Base-by-base conservation (phyloP, 2,113 vertebrate species). In the Crotalus tigris region DNA sequence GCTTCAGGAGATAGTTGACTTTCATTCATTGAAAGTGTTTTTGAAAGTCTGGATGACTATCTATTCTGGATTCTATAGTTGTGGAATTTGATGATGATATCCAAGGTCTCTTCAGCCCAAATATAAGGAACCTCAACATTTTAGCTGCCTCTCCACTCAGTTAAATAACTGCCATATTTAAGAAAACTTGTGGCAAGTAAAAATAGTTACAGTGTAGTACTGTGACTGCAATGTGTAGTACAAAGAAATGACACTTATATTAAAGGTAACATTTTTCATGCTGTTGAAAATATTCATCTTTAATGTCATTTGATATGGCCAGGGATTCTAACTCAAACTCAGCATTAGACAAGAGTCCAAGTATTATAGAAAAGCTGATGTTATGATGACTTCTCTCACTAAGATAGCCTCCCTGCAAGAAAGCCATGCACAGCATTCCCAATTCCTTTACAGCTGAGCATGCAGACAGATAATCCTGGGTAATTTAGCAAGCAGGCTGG, bases 231-330 rank as follows among this genome's bases (percentile, higher is more conserved):
- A 51, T 51, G 49, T 51, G 49, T 51, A 51, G 49, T 51, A 91
- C 51, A 92, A 54, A 90, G 54, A 93, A 95, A 87, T 93, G 51
- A 86, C 61, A 91, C 86, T 93, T 93, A 94, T 64, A 69, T 94
- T 75, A 53, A 90, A 92, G 96, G 93, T 93, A 0, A 89, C 91
- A 85, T 39, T 86, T 19, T 81, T 85, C 92, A 95, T 26, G 33
- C 85, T 88, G 69, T 88, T 94, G 85, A 90, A 57, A 10, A 90
- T 87, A 53, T 54, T 55, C 58, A 81, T 93, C 49, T 86, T 93
- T 55, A 49, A 95, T 91, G 49, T 23, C 61, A 1, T 89, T 58
- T 1, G 87, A 49, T 29, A 13, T 55, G 89, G 29, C 0, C 0
- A 94, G 92, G 57, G 91, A 61, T 58, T 39, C 23, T 55, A 5